Percentiles rank a stretch among this genome's conserved stretches.
Conservation (phyloP, 2,888 invertebrate species). For the Brenthis daphne region DNA sequence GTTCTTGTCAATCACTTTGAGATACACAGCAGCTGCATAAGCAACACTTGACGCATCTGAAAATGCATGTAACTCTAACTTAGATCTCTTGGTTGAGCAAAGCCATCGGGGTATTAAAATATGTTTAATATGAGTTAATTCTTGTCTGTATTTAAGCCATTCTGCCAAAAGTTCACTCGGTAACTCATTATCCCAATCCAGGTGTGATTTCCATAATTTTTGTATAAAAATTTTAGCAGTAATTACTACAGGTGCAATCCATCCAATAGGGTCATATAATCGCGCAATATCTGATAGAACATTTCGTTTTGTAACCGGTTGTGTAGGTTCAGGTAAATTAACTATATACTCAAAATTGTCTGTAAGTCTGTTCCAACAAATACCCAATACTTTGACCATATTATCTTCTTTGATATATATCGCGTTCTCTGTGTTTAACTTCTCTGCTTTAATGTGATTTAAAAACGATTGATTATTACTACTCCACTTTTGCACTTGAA, state of each 20-base stretch:
- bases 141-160: slow-evolving; percentile 32
- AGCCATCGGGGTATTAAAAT: slow-evolving; percentile 39
- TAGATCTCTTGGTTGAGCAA: background rate
- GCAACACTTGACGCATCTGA: no score
- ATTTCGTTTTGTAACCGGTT: slow-evolving; percentile 37
- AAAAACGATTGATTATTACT: no score
- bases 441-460: no score
- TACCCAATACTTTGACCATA: no score
- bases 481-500: no score
- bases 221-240: slow-evolving; percentile 40
- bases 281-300: slow-evolving; percentile 43
- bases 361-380: no score
- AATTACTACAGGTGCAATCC: slow-evolving; percentile 42
- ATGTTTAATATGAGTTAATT: slow-evolving; percentile 20
- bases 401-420: no score
- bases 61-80: slow-evolving; percentile 39
- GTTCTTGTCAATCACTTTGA: no score
- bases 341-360: no score
- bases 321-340: no score
- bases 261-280: slow-evolving; percentile 45
- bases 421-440: no score
- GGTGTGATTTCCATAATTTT: slow-evolving; percentile 38
- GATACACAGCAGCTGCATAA: no score
- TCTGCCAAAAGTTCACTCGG: slow-evolving; percentile 22
- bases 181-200: slow-evolving; percentile 39